A percentile compares a stretch with the other conserved stretches of the same genome.
phyloP scores from a whole-genome alignment of 2,797 vertebrate genomes.

The Heliangelus exortis region DNA sequence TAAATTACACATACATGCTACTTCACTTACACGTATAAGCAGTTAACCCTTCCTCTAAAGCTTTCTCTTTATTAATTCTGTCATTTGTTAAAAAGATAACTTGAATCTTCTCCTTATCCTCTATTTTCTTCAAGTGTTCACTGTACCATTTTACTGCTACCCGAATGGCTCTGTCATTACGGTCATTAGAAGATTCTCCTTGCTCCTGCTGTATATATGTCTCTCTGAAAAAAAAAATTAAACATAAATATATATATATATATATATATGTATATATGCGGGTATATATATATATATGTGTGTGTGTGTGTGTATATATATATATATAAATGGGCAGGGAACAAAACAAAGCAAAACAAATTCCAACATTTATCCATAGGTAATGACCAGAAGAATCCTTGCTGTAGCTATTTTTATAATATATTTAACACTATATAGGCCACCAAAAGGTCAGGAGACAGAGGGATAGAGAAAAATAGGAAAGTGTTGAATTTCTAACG shows the following conservation, averaged over 20 bases:
- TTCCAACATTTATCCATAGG: not conserved
- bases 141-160: conserved; percentile 91
- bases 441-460: not conserved
- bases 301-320: no score
- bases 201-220: conserved; percentile 91
- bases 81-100: conserved; percentile 96
- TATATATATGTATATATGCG: no score
- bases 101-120: conserved; percentile 73
- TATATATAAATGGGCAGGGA: not conserved
- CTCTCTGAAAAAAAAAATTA: conserved; percentile 79
- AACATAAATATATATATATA: not conserved
- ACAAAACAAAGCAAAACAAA: not conserved
- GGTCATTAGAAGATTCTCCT: conserved; percentile 93
- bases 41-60: conserved; percentile 84
- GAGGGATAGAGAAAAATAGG: not conserved
- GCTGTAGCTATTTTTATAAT: not conserved
- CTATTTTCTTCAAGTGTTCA: conserved; percentile 83
- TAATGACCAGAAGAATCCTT: not conserved
- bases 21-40: conserved; percentile 89
- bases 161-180: conserved; percentile 94
- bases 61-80: conserved; percentile 89
- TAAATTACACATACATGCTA: not conserved
- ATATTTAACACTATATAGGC: not conserved
- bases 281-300: no score
- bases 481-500: not conserved